phyloP scores from a whole-genome alignment of 2,888 invertebrate genomes.

The Calliopum simillimum region DNA sequence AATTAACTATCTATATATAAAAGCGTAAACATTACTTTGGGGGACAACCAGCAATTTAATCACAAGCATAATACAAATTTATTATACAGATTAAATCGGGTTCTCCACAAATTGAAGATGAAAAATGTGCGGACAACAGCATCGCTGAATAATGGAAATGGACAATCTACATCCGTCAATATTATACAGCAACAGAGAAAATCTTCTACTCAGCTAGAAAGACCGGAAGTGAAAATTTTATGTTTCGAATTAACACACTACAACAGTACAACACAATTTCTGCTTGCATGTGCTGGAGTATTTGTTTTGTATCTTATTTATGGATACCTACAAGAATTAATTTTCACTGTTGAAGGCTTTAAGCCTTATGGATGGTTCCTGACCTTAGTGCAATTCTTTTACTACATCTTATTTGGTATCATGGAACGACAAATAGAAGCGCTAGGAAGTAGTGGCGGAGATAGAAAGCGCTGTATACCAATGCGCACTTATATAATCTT shows the following conservation, averaged over 20 bases:
- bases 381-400: conserved; percentile 90
- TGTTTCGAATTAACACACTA: conserved; percentile 79
- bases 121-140: conserved; percentile 5
- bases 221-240: conserved; percentile 73
- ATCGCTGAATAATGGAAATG: neutral
- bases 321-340: conserved; percentile 92
- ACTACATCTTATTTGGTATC: conserved; percentile 84
- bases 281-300: conserved; percentile 81
- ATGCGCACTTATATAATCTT: conserved; percentile 82
- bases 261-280: conserved; percentile 75
- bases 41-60: neutral
- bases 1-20: too few species aligned
- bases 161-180: neutral
- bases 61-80: neutral
- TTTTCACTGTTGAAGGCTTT: conserved; percentile 91
- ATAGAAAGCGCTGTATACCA: conserved; percentile 81
- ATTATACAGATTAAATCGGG: neutral
- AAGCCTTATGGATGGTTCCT: conserved; percentile 92
- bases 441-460: conserved; percentile 54
- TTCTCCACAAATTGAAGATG: neutral
- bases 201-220: conserved; percentile 25
- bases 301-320: conserved; percentile 91
- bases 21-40: too few species aligned
- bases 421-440: conserved; percentile 74
- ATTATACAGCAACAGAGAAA: conserved; percentile 28